phyloP scores from a whole-genome alignment of 2,113 vertebrate species.

The Actenoides lindsayi region DNA sequence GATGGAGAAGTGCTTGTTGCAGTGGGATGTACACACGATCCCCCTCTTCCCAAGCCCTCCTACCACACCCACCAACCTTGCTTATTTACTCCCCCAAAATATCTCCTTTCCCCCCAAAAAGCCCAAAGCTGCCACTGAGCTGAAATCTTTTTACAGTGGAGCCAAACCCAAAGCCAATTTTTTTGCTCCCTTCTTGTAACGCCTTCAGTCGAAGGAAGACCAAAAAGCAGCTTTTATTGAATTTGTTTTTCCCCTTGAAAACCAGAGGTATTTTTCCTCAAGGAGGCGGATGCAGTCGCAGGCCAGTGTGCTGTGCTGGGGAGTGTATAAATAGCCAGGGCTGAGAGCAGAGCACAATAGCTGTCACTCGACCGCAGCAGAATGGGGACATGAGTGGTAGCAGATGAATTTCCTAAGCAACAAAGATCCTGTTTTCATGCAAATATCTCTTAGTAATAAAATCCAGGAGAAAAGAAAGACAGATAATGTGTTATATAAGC shows the following conservation, averaged over 20 bases:
- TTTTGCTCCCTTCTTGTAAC: background rate
- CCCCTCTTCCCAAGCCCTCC: background rate
- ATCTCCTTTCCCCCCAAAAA: background rate
- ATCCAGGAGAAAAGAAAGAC: conserved; percentile 38
- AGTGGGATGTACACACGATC: fast-evolving
- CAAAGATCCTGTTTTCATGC: conserved; percentile 67
- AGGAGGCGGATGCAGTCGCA: background rate
- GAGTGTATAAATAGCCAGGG: conserved; percentile 17
- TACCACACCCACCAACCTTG: too few relatives aligned
- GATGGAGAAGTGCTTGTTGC: fast-evolving
- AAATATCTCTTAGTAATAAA: conserved; percentile 57
- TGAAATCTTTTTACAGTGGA: background rate
- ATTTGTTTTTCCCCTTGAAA: background rate
- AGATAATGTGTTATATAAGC: conserved; percentile 53
- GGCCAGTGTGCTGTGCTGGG: background rate
- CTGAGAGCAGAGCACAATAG: conserved; percentile 12
- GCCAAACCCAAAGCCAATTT: fast-evolving
- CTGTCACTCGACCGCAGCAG: conserved; percentile 10
- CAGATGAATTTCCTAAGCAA: conserved; percentile 56
- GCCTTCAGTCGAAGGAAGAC: background rate
- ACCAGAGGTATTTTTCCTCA: background rate
- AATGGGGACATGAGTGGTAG: conserved; percentile 5
- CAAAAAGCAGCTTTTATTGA: background rate
- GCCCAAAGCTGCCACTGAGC: background rate
- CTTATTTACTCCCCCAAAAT: background rate